A percentile compares a stretch with the other conserved stretches of the same genome.
phyloP scores from a whole-genome alignment of 2,888 invertebrate genomes.

The Campoplex nolae region DNA sequence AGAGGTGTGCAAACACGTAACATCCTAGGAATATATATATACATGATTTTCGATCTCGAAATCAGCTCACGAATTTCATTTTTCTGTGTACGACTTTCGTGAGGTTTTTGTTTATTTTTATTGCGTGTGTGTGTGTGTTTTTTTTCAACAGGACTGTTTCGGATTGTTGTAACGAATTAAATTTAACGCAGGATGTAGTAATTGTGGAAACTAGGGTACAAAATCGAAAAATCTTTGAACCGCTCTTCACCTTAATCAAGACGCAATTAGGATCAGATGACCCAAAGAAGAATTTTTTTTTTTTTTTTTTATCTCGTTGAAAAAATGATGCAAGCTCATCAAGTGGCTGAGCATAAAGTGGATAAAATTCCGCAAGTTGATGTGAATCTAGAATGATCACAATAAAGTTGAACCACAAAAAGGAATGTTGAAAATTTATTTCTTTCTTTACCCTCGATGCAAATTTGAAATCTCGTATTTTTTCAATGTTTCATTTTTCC shows the following conservation, averaged over 20 bases:
- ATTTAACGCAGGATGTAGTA: neutral
- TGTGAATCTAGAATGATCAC: neutral
- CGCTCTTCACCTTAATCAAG: too few relatives aligned
- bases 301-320: neutral
- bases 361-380: neutral
- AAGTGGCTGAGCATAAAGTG: neutral
- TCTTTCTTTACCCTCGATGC: neutral
- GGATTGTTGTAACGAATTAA: neutral
- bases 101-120: neutral
- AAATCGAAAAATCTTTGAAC: neutral
- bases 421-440: neutral
- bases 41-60: conserved; percentile 1
- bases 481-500: neutral
- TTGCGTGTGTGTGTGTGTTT: neutral
- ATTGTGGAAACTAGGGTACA: neutral
- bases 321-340: neutral
- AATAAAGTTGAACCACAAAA: neutral
- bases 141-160: neutral
- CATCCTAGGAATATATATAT: neutral
- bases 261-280: too few relatives aligned
- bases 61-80: conserved; percentile 42
- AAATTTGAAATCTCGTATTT: neutral
- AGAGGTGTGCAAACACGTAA: conserved; percentile 23
- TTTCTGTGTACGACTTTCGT: conserved; percentile 25
- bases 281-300: neutral